Percentiles rank a stretch among this genome's conserved stretches.
Conservation (phyloP, 2,888 invertebrate species). For the Agrochola litura region DNA sequence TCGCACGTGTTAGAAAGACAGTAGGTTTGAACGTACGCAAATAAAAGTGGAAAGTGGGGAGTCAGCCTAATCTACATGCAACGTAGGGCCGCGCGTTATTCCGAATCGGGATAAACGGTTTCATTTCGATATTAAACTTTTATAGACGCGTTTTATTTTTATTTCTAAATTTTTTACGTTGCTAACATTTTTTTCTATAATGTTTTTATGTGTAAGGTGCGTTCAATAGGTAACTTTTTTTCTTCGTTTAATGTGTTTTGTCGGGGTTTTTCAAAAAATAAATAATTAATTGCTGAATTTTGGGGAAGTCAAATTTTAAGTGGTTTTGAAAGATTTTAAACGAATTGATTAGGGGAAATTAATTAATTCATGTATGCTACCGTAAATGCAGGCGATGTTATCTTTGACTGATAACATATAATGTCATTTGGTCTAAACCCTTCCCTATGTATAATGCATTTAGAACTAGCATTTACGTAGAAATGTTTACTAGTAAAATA, state of each 20-base stretch:
- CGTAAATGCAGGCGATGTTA: conserved; percentile 12
- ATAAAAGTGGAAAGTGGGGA: conserved; percentile 56
- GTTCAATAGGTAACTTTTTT: conserved; percentile 6
- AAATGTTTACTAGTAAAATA: neutral
- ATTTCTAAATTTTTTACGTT: conserved; percentile 58
- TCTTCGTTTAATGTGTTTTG: neutral
- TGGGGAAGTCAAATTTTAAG: neutral
- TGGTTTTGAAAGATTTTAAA: neutral
- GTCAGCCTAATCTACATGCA: conserved; percentile 75
- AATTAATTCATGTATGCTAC: conserved; percentile 2
- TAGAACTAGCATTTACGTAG: neutral
- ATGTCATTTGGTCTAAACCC: conserved; percentile 25
- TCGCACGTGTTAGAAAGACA: conserved; percentile 58
- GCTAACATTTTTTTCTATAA: conserved; percentile 24
- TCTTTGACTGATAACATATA: too few relatives aligned
- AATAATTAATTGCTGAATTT: neutral
- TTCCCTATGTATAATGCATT: neutral
- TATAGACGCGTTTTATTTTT: conserved; percentile 67
- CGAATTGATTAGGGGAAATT: neutral
- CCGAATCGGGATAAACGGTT: conserved; percentile 78
- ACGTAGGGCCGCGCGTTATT: conserved; percentile 72
- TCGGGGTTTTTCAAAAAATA: neutral
- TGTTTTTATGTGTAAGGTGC: conserved; percentile 14
- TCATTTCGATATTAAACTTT: conserved; percentile 72
- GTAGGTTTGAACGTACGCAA: conserved; percentile 37